phyloP scores from a whole-genome alignment of 2,113 vertebrate species.

The Amblyornis subalaris region DNA sequence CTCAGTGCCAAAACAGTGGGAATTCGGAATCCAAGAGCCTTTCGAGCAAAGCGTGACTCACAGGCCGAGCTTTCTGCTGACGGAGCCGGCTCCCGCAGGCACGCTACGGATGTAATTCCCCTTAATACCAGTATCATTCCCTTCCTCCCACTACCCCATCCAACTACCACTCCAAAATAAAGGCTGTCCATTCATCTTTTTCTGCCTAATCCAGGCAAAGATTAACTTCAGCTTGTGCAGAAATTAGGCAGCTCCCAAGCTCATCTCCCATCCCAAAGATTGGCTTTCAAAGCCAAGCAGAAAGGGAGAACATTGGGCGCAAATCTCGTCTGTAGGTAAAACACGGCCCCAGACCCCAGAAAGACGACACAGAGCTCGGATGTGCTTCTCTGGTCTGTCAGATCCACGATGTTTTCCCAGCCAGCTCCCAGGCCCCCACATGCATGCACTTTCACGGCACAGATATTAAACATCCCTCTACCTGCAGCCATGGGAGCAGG shows the following conservation, averaged over 20 bases:
- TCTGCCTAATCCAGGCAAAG: not conserved
- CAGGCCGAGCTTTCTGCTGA: not conserved
- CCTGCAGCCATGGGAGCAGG: not conserved
- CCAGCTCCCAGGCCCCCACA: not conserved
- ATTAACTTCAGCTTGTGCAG: not conserved
- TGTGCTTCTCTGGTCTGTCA: not conserved
- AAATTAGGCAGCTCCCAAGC: not conserved
- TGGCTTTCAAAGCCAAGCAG: not conserved
- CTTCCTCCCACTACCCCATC: not conserved
- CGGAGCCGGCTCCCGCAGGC: not conserved
- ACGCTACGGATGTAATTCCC: not conserved
- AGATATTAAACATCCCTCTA: not conserved
- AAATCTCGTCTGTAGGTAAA: not conserved
- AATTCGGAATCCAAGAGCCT: not conserved
- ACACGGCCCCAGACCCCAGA: not conserved
- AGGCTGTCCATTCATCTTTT: not conserved
- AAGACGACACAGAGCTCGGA: not conserved
- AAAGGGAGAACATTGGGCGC: rapidly evolving
- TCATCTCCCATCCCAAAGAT: not conserved
- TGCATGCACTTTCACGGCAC: rapidly evolving
- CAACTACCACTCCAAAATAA: not conserved
- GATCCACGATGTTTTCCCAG: not conserved
- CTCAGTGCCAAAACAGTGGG: slow-evolving; percentile 45
- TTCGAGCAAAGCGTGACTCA: slow-evolving; percentile 54
- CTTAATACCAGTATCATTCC: not conserved